phyloP scores from a whole-genome alignment of 2,888 invertebrate genomes.

The Ditula angustiorana region DNA sequence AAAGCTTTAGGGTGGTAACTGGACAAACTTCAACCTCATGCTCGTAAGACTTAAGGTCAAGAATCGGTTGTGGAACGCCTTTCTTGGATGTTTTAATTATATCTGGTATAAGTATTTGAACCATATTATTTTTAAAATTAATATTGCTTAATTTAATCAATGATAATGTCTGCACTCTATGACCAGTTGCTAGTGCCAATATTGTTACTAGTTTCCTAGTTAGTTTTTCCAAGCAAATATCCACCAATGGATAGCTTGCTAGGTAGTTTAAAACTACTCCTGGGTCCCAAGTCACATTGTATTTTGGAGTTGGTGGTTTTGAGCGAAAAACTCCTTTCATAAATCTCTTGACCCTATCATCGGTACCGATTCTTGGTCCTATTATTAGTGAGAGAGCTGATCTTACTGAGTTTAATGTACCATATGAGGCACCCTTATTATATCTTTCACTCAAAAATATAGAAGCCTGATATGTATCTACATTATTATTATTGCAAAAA shows the following conservation, averaged over 20 bases:
- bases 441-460: conserved; percentile 3
- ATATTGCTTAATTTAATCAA: conserved; percentile 4
- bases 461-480: background rate
- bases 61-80: background rate
- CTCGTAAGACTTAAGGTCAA: background rate
- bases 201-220: conserved; percentile 16
- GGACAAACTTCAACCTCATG: background rate
- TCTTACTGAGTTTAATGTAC: conserved; percentile 11
- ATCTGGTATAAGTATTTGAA: conserved; percentile 6
- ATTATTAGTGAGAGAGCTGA: conserved; percentile 12
- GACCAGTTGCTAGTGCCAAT: conserved; percentile 8
- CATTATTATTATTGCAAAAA: background rate
- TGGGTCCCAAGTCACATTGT: conserved; percentile 12
- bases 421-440: conserved; percentile 7
- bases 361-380: background rate
- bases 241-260: background rate
- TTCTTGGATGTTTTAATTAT: conserved; percentile 7
- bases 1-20: background rate
- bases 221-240: background rate
- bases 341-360: conserved; percentile 11
- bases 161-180: conserved; percentile 14
- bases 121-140: background rate
- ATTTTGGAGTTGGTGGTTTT: conserved; percentile 13
- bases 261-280: background rate
- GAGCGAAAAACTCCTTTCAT: conserved; percentile 6